phyloP scores from a whole-genome alignment of 2,113 vertebrate genomes.

The Uria aalge region DNA sequence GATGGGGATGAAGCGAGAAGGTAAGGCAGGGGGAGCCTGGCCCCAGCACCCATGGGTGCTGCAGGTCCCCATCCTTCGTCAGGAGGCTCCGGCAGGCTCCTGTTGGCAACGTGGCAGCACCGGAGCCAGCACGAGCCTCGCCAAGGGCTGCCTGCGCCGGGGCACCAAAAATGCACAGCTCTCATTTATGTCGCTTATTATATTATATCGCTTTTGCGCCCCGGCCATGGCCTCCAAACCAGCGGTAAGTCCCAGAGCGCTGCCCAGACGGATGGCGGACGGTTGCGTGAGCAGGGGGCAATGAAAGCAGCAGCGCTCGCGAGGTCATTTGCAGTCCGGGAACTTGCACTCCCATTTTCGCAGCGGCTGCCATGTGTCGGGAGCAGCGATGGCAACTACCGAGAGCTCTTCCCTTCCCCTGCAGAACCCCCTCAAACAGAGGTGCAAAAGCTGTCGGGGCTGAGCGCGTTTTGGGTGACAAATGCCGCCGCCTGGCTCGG shows the following conservation, averaged over 20 bases:
- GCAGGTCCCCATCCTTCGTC: accelerated
- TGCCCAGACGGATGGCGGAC: neutral
- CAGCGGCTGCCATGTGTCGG: neutral
- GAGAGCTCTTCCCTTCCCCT: neutral
- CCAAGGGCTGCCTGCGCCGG: accelerated
- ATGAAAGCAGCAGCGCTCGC: accelerated
- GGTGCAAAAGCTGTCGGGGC: neutral
- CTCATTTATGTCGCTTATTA: accelerated
- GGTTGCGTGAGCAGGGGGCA: neutral
- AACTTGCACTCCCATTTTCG: neutral
- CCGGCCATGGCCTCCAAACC: accelerated
- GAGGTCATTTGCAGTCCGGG: neutral
- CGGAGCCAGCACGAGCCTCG: accelerated
- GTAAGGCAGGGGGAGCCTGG: slow-evolving; percentile 72
- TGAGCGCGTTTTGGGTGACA: neutral
- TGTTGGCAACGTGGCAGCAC: neutral
- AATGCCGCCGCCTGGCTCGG: neutral
- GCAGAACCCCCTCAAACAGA: neutral
- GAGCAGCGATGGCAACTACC: neutral
- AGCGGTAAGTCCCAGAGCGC: accelerated
- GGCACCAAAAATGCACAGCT: accelerated
- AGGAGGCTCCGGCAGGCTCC: neutral
- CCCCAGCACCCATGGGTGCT: neutral
- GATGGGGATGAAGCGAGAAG: slow-evolving; percentile 99
- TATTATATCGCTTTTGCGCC: neutral